Conservation (phyloP, 1,140 invertebrate genomes). For the Pissodes strobi region DNA sequence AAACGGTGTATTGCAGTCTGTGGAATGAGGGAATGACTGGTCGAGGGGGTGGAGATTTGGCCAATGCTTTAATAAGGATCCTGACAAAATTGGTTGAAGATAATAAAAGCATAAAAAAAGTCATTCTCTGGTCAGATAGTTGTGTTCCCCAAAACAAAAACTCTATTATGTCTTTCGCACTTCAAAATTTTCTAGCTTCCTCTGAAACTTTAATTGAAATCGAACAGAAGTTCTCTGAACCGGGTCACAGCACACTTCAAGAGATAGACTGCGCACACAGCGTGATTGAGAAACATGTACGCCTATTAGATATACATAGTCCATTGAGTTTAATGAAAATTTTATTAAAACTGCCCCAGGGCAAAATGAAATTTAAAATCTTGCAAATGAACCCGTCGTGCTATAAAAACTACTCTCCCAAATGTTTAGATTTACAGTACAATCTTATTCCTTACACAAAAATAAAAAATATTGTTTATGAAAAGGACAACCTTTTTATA, state of each 20-base stretch:
- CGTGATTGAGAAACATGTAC: slow-evolving; percentile 5
- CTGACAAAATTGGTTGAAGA: no score
- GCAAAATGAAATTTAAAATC: slow-evolving; percentile 13
- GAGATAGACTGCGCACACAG: slow-evolving; percentile 1
- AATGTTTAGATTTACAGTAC: slow-evolving; percentile 1
- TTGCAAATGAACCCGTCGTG: slow-evolving; percentile 11
- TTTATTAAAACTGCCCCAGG: slow-evolving; percentile 12
- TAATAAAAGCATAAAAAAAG: no score
- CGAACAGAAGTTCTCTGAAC: no score
- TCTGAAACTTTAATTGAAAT: slow-evolving; percentile 1
- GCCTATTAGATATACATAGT: slow-evolving; percentile 1
- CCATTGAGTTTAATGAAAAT: neutral
- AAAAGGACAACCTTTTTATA: slow-evolving; percentile 4
- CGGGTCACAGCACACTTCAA: no score
- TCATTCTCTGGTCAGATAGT: no score
- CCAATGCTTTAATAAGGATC: no score
- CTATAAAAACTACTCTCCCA: slow-evolving; percentile 6
- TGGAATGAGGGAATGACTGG: no score
- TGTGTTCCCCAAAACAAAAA: no score
- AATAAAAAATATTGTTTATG: slow-evolving; percentile 11
- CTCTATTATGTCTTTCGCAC: no score
- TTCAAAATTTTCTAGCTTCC: no score
- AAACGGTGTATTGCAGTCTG: no score
- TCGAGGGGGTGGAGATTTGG: no score
- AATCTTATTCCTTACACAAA: slow-evolving; percentile 16